Evolutionary conservation across 2,113 vertebrate genomes (phyloP), one percentile per base, ranked within the genome.

Genomic region (Crotalus viridis): DNA sequence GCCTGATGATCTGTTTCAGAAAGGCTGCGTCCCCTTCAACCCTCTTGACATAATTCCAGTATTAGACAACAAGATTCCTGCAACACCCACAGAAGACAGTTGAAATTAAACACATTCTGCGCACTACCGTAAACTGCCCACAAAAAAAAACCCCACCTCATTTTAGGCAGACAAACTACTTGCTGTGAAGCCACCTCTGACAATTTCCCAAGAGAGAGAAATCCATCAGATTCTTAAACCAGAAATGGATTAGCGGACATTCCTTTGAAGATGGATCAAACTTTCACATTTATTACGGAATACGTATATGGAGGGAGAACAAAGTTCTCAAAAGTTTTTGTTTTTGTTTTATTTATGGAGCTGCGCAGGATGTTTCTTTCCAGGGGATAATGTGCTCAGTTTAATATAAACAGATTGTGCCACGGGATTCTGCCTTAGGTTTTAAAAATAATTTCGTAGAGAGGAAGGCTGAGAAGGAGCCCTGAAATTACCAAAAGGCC

Each of bases 371-470:
- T 96, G 96, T 96, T 94, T 97, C 96, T 97, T 96, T 96, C 97
- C 95, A 96, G 97, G 97, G 97, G 96, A 97, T 97, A 97, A 95
- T 96, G 97, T 96, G 96, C 97, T 98, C 96, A 97, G 95, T 96
- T 97, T 96, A 96, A 97, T 97, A 97, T 97, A 98, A 98, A 98
- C 96, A 97, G 95, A 97, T 97, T 96, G 97, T 95, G 93, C 94
- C 46, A 1, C 88, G 96, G 96, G 97, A 97, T 96, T 94, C 94
- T 39, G 6, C 4, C 33, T 81, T 81, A 39, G 33, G 7, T 81
- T 81, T 81, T 81, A 39, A 81, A 81, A 81, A 81, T 81, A 81
- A 21, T 39, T 81, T 19, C 17, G 0, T 81, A 81, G 1, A 43
- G 33, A 81, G 33, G 74, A 81, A 81, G 39, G 19, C 33, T 81